These are phyloP conservation scores for Spea hammondii DNA, from an alignment of 2,797 vertebrate genomes.

Conservation along the genomic window DNA sequence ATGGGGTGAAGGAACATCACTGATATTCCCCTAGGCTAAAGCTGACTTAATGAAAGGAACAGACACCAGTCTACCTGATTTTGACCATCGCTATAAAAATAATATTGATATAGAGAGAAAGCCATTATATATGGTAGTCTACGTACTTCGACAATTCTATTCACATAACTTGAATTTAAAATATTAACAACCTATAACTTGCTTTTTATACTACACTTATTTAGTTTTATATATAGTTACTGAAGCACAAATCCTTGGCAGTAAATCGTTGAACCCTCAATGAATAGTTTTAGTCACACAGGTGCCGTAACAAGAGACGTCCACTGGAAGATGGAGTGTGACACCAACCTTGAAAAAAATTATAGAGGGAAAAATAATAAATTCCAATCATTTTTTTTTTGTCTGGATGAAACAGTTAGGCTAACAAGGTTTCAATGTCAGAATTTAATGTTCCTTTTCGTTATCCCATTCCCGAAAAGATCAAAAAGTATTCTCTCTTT, in stretches of 20 bases:
- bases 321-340: slow-evolving; percentile 51
- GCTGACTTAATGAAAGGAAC: no score
- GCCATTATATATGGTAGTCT: no score
- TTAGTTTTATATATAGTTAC: slow-evolving; percentile 3
- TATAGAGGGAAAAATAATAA: slow-evolving; percentile 46
- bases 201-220: neutral
- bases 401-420: slow-evolving; percentile 49
- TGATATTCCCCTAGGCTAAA: no score
- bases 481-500: slow-evolving; percentile 45
- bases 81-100: no score
- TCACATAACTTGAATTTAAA: slow-evolving; percentile 6
- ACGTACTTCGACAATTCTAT: neutral
- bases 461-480: slow-evolving; percentile 28
- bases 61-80: no score
- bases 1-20: no score
- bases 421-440: slow-evolving; percentile 41
- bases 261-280: slow-evolving; percentile 41
- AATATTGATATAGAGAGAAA: no score
- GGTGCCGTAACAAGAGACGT: slow-evolving; percentile 51
- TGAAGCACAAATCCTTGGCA: slow-evolving; percentile 42
- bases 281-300: slow-evolving; percentile 49
- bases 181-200: slow-evolving; percentile 16
- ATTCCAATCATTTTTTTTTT: slow-evolving; percentile 51
- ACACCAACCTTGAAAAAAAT: slow-evolving; percentile 51
- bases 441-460: slow-evolving; percentile 28